Conservation (phyloP, 2,113 vertebrate genomes). For the Triplophysa tibetana region DNA sequence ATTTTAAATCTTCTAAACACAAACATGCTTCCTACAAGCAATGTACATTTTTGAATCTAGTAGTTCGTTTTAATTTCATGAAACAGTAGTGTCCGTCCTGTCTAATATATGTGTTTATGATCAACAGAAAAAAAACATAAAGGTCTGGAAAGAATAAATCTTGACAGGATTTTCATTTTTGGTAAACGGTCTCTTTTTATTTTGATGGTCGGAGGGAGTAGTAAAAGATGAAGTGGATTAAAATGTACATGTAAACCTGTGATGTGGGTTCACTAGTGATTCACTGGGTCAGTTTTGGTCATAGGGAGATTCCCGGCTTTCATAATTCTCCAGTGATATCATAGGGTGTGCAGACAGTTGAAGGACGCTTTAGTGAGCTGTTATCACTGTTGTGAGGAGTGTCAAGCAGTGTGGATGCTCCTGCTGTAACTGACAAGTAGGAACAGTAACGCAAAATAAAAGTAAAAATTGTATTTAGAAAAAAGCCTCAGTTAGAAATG, state of each 20-base stretch:
- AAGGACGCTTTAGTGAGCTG: conserved; percentile 64
- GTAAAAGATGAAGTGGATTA: background rate
- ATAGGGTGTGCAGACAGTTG: conserved; percentile 57
- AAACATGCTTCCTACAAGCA: no score
- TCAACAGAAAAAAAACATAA: no score
- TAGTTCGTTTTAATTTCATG: no score
- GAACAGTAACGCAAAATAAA: conserved; percentile 6
- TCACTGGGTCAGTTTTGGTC: background rate
- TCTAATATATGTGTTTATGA: no score
- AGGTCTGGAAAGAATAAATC: no score
- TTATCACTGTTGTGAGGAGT: conserved; percentile 77
- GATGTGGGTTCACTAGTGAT: background rate
- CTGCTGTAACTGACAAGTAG: conserved; percentile 69
- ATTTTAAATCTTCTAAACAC: no score
- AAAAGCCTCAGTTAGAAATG: background rate
- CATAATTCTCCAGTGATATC: conserved; percentile 5
- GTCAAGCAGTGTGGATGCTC: conserved; percentile 68
- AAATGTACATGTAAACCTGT: background rate
- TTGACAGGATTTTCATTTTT: no score
- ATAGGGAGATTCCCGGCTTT: conserved; percentile 7
- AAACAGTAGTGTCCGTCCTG: no score
- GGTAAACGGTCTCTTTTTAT: no score
- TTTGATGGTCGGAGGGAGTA: no score
- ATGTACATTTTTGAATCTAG: no score
- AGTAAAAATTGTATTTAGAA: no score